These are phyloP conservation scores for Drosophila aldrichi DNA, from an alignment of 2,888 invertebrate species.

Conservation along the genomic window DNA sequence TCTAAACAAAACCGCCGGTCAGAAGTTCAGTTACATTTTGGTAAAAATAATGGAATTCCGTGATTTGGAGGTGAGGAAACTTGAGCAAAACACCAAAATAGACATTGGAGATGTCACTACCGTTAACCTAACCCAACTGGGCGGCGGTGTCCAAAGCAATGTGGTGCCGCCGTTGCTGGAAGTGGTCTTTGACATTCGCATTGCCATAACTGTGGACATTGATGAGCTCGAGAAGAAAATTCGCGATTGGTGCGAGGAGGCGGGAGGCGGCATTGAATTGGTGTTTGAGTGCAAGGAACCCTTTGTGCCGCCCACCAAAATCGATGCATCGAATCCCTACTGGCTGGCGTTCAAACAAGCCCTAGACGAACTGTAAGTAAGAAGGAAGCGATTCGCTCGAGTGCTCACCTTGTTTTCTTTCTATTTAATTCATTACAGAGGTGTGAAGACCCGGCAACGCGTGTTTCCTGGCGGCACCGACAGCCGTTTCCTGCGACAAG, in stretches of 20 bases:
- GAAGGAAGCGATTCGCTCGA: not conserved
- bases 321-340: slow-evolving; percentile 88
- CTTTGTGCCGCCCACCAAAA: slow-evolving; percentile 87
- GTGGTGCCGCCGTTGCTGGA: slow-evolving; percentile 91
- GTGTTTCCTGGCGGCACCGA: slow-evolving; percentile 96
- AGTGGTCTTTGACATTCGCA: slow-evolving; percentile 88
- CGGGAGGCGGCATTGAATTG: slow-evolving; percentile 89
- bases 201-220: slow-evolving; percentile 87
- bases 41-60: slow-evolving; percentile 88
- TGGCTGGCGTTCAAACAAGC: slow-evolving; percentile 90
- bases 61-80: slow-evolving; percentile 86
- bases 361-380: slow-evolving; percentile 87
- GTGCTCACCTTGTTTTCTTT: not conserved
- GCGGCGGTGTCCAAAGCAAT: slow-evolving; percentile 92
- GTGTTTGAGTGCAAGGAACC: slow-evolving; percentile 88
- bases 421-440: slow-evolving; percentile 85
- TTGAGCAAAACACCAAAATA: slow-evolving; percentile 84
- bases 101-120: slow-evolving; percentile 90
- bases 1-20: slow-evolving; percentile 89
- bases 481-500: slow-evolving; percentile 91
- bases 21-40: slow-evolving; percentile 88
- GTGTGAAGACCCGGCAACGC: slow-evolving; percentile 88
- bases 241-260: slow-evolving; percentile 88
- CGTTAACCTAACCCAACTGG: slow-evolving; percentile 89
- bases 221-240: slow-evolving; percentile 87